A percentile compares a stretch with the other conserved stretches of the same genome.
Conservation (phyloP, 2,113 vertebrate species). For the Strix uralensis region DNA sequence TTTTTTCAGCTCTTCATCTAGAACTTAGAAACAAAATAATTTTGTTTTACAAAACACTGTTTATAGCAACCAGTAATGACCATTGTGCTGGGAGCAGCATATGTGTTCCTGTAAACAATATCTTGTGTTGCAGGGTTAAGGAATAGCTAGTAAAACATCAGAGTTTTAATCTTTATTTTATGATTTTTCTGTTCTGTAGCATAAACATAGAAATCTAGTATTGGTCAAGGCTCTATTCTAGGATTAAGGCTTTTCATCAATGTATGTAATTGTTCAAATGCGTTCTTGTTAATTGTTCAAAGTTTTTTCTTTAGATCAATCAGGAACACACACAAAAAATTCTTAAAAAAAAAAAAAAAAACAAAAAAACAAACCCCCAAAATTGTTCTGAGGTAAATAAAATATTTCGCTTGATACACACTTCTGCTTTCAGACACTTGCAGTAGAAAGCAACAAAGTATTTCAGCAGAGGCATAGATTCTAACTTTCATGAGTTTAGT, state of each 20-base stretch:
- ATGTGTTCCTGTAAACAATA: not conserved
- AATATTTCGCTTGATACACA: not conserved
- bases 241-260: not conserved
- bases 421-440: not conserved
- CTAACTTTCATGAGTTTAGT: not conserved
- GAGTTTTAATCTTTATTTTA: not conserved
- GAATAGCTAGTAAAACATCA: not conserved
- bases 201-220: not conserved
- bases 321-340: not conserved
- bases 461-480: not conserved
- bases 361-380: not conserved
- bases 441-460: not conserved
- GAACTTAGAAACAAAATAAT: not conserved
- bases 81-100: not conserved
- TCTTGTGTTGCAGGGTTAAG: not conserved
- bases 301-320: not conserved
- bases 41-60: not conserved
- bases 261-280: not conserved
- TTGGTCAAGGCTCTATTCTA: not conserved
- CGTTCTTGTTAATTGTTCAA: not conserved
- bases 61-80: not conserved
- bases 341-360: not conserved
- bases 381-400: not conserved
- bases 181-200: not conserved
- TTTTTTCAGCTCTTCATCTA: not conserved